Evolutionary conservation across 2,888 invertebrate species (phyloP).

Genomic region (Drosophila colorata): DNA sequence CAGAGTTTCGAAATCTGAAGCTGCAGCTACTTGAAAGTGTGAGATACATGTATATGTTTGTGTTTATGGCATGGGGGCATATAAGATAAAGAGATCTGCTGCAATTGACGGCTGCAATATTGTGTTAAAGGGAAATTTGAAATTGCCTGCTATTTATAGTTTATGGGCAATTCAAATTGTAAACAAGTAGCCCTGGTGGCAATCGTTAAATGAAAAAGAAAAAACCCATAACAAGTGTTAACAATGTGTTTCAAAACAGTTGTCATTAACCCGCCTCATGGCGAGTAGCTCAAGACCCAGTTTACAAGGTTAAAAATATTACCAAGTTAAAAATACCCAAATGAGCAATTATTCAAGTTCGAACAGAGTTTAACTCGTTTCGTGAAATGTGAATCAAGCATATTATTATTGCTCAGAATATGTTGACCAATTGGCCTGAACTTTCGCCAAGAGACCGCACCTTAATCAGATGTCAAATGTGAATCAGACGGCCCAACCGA

Average conservation of each 20-base stretch:
- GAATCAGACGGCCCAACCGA: conserved; percentile 25
- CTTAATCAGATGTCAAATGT: conserved; percentile 30
- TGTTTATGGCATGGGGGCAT: conserved; percentile 9
- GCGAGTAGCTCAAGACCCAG: conserved; percentile 43
- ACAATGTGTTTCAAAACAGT: conserved; percentile 33
- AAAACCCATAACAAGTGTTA: conserved; percentile 21
- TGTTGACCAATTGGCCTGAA: conserved; percentile 7
- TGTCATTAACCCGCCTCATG: conserved; percentile 60
- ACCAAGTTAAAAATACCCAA: conserved; percentile 13
- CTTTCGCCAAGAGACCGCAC: conserved; percentile 41
- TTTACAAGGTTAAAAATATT: conserved; percentile 52
- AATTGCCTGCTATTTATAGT: conserved; percentile 34
- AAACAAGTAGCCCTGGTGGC: conserved; percentile 25
- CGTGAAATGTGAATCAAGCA: conserved; percentile 21
- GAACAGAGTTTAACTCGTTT: conserved; percentile 15
- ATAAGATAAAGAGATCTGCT: conserved; percentile 4
- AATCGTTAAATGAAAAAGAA: background rate
- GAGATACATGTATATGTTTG: conserved; percentile 1
- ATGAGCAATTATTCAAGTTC: conserved; percentile 28
- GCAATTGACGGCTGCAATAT: conserved; percentile 32
- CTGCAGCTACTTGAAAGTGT: conserved; percentile 30
- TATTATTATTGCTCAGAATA: conserved; percentile 22
- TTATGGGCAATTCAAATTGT: conserved; percentile 24
- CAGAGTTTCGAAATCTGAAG: conserved; percentile 31
- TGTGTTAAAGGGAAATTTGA: conserved; percentile 6